A percentile compares a stretch with the other conserved stretches of the same genome.
Evolutionary conservation across 2,797 vertebrate genomes (phyloP).

Genomic region (Sebastes steindachneri): DNA sequence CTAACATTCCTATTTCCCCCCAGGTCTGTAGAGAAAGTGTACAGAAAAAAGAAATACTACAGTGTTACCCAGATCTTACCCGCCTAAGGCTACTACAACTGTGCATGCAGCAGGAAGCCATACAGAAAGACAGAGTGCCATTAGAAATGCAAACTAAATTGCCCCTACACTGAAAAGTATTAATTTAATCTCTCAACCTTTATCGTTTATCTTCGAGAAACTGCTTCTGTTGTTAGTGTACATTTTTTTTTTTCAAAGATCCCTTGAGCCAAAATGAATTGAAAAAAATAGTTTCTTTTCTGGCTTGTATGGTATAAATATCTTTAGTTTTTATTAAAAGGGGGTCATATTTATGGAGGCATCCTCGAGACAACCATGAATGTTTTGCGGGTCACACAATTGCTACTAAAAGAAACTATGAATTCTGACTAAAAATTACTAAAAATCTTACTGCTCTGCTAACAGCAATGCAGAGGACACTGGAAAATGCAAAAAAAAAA

Average conservation of each 20-base stretch:
- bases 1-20: constrained; percentile 24
- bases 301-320: background rate
- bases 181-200: constrained; percentile 54
- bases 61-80: constrained; percentile 48
- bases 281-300: background rate
- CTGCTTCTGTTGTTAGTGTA: background rate
- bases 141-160: constrained; percentile 72
- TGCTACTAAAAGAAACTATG: background rate
- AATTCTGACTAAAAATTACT: background rate
- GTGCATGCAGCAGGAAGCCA: constrained; percentile 53
- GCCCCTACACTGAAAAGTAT: constrained; percentile 42
- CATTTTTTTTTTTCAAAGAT: background rate
- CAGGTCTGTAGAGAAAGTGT: constrained; percentile 35
- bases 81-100: constrained; percentile 63
- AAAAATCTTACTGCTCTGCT: background rate
- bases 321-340: background rate
- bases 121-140: constrained; percentile 60
- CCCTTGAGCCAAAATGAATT: background rate
- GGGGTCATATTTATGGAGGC: background rate
- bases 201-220: constrained; percentile 35
- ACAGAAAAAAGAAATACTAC: constrained; percentile 26
- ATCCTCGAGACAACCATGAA: background rate
- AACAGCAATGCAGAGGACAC: background rate
- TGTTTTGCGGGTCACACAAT: background rate
- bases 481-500: background rate